These are phyloP conservation scores for Dynastes tityus DNA, from an alignment of 2,888 invertebrate genomes.

Conservation along the genomic window DNA sequence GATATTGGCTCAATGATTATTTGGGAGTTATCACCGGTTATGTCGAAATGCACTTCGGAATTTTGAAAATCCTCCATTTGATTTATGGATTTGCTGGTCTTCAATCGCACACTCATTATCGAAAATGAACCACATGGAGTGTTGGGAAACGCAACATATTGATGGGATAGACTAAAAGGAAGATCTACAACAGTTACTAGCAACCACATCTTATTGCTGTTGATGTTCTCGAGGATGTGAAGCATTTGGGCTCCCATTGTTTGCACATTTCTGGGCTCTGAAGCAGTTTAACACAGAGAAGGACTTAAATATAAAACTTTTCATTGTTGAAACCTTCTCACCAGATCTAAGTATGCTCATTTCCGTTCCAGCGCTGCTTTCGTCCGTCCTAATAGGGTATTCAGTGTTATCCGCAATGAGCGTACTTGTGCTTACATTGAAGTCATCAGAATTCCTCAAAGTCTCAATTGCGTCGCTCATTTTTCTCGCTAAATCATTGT, in stretches of 20 bases:
- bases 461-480: conserved; percentile 15
- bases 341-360: too few relatives aligned
- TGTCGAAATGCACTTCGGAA: conserved; percentile 42
- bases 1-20: conserved; percentile 59
- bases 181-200: conserved; percentile 55
- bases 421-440: neutral
- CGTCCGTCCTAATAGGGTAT: neutral
- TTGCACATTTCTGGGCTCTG: too few relatives aligned
- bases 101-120: conserved; percentile 55
- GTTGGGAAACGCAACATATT: conserved; percentile 59
- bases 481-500: conserved; percentile 6
- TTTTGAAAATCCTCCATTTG: conserved; percentile 10
- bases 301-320: too few relatives aligned
- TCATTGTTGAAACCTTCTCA: too few relatives aligned
- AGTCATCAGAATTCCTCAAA: conserved; percentile 12
- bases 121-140: conserved; percentile 63
- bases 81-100: conserved; percentile 55
- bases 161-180: conserved; percentile 57
- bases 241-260: too few relatives aligned
- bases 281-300: too few relatives aligned
- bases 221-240: conserved; percentile 18
- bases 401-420: neutral
- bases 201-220: conserved; percentile 53
- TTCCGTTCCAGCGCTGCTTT: neutral
- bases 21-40: conserved; percentile 56